These are phyloP conservation scores for Nematopogon swammerdamellus DNA, from an alignment of 2,888 invertebrate genomes.

Conservation along the genomic window DNA sequence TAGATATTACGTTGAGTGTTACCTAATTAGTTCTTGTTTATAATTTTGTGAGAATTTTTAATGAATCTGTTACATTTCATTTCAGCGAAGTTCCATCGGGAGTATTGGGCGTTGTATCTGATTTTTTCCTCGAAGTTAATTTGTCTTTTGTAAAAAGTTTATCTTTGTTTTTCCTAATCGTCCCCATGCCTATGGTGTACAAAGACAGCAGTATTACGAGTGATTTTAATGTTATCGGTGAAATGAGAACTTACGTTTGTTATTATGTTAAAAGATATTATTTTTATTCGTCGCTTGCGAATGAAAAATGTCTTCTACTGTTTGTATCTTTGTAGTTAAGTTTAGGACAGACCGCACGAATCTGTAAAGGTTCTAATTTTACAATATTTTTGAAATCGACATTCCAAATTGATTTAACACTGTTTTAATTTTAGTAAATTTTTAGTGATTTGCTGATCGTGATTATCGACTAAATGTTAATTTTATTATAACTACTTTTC, in stretches of 20 bases:
- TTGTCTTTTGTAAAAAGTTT: neutral
- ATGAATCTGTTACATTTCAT: slow-evolving; percentile 4
- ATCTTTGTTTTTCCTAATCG: slow-evolving; percentile 25
- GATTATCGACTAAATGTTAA: too few relatives aligned
- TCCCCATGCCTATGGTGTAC: slow-evolving; percentile 48
- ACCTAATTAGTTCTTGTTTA: slow-evolving; percentile 21
- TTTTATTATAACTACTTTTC: too few relatives aligned
- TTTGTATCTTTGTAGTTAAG: too few relatives aligned
- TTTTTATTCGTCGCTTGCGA: neutral
- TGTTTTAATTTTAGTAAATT: too few relatives aligned
- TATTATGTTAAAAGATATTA: slow-evolving; percentile 50
- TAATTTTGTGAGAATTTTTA: slow-evolving; percentile 30
- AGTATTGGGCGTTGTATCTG: neutral
- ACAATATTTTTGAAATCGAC: too few relatives aligned
- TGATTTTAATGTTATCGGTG: slow-evolving; percentile 56
- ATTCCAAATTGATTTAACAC: too few relatives aligned
- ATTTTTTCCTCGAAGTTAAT: neutral
- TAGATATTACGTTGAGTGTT: too few relatives aligned
- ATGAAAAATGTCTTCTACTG: too few relatives aligned
- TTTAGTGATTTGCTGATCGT: too few relatives aligned
- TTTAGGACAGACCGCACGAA: too few relatives aligned
- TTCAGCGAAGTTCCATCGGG: slow-evolving; percentile 7
- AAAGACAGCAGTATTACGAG: slow-evolving; percentile 55
- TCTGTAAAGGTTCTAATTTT: too few relatives aligned
- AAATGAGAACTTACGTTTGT: slow-evolving; percentile 17